A percentile compares a stretch with the other conserved stretches of the same genome.
Conservation (phyloP, 2,797 vertebrate genomes). For the Arnoldichthys spilopterus region DNA sequence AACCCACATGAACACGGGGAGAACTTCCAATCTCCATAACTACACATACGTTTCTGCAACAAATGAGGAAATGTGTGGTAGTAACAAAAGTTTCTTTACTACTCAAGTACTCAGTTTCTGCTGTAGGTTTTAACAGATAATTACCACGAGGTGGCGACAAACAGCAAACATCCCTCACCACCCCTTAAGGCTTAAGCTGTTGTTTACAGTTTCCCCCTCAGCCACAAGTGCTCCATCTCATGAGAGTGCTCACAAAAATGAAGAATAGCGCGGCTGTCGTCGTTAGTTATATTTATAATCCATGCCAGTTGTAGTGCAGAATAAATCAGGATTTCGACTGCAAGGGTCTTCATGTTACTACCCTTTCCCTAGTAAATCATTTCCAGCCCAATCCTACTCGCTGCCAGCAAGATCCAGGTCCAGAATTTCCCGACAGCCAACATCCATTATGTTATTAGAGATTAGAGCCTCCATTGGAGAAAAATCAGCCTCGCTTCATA, state of each 20-base stretch:
- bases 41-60: no score
- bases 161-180: conserved; percentile 13
- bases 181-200: neutral
- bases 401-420: conserved; percentile 29
- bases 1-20: no score
- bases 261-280: neutral
- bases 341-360: neutral
- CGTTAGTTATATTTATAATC: neutral
- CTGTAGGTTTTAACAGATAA: neutral
- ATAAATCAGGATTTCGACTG: neutral
- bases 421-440: conserved; percentile 33
- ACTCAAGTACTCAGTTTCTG: neutral
- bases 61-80: no score
- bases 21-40: no score
- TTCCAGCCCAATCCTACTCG: neutral
- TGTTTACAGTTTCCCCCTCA: conserved; percentile 34
- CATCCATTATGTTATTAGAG: conserved; percentile 55
- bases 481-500: conserved; percentile 46
- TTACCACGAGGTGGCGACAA: conserved; percentile 48
- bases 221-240: conserved; percentile 28
- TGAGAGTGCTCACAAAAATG: conserved; percentile 31
- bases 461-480: conserved; percentile 35
- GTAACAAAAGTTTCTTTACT: no score
- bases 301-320: neutral
- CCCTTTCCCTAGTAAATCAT: neutral